Base-by-base conservation (phyloP, 2,888 invertebrate species). In the Lycia hirtaria region DNA sequence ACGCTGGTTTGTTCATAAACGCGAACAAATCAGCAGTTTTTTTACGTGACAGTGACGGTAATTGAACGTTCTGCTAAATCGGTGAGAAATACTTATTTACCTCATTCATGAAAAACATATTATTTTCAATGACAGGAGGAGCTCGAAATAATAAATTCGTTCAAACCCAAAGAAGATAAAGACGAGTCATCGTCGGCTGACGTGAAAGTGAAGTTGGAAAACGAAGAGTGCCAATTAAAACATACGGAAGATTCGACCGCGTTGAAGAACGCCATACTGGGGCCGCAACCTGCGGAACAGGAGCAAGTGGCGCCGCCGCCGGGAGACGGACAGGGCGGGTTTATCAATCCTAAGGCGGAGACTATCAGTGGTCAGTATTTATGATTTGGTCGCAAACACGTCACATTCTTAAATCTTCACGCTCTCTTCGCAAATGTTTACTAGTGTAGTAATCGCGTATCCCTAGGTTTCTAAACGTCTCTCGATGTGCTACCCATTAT, bases 131-230 rank as follows among this genome's bases (percentile, higher is more conserved):
- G 22, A 53, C 81, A 95, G 93, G 96, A 96, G 65, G 96, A 96
- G 86, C 72, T 95, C 14, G 95, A 95, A 69, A 93, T 95, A 4
- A 93, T 96, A 47, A 94, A 94, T 56, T 93, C 95, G 9, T 87
- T 95, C 22, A 94, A 93, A 71, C 93, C 94, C 0, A 95, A 95
- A 80, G 94, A 94, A 44, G 94, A 95, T 57, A 93, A 93, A 62
- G 93, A 93, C 4, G 93, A 85, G 5, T 51, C 72, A 0, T 20
- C 69, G 3, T 64, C 48, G 12, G 53, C 63, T 1, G 72, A 75
- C 19, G 61, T 75, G 2, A 87, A 80, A 68, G 80, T 87, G 15
- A 89, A 85, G 70, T 78, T 70, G 1, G 91, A 89, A 59, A 20
- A 63, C 0, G 88, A 88, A 0, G 91, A 88, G 0, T 78, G 80